Conservation (phyloP, 2,113 vertebrate species). For the Salvelinus namaycush region DNA sequence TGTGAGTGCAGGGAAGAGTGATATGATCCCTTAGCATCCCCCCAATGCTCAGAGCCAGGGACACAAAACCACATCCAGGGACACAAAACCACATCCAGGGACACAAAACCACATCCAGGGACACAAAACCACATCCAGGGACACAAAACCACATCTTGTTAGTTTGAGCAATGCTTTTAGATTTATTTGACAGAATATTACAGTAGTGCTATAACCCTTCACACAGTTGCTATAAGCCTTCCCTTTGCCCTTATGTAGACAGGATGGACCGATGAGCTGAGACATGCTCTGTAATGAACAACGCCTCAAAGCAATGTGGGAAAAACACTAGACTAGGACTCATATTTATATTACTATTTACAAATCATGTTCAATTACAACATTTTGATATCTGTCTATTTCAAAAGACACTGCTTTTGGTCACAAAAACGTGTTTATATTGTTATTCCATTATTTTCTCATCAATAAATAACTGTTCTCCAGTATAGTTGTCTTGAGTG, state of each 20-base stretch:
- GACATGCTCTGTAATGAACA: constrained; percentile 57
- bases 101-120: constrained; percentile 13
- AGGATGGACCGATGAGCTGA: constrained; percentile 34
- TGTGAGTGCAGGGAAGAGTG: no score
- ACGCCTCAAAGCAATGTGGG: constrained; percentile 58
- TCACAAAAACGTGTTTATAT: not conserved
- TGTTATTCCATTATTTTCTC: not conserved
- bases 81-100: constrained; percentile 17
- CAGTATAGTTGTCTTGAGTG: not conserved
- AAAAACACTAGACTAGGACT: constrained; percentile 59
- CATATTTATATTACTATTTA: constrained; percentile 80
- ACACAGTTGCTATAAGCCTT: constrained; percentile 30
- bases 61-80: not conserved
- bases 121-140: not conserved
- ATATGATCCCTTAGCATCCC: no score
- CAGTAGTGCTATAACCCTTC: constrained; percentile 71
- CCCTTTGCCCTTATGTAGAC: constrained; percentile 42
- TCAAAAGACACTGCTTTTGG: constrained; percentile 28
- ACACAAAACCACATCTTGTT: constrained; percentile 18
- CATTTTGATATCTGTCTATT: constrained; percentile 53
- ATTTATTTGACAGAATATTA: constrained; percentile 73
- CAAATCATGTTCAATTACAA: constrained; percentile 71
- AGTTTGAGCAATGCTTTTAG: constrained; percentile 57
- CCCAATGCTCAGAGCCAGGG: not conserved
- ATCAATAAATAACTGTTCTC: not conserved